A percentile compares a stretch with the other conserved stretches of the same genome.
Evolutionary conservation across 1,140 invertebrate species (phyloP).

Genomic region (Zaprionus ornatus): DNA sequence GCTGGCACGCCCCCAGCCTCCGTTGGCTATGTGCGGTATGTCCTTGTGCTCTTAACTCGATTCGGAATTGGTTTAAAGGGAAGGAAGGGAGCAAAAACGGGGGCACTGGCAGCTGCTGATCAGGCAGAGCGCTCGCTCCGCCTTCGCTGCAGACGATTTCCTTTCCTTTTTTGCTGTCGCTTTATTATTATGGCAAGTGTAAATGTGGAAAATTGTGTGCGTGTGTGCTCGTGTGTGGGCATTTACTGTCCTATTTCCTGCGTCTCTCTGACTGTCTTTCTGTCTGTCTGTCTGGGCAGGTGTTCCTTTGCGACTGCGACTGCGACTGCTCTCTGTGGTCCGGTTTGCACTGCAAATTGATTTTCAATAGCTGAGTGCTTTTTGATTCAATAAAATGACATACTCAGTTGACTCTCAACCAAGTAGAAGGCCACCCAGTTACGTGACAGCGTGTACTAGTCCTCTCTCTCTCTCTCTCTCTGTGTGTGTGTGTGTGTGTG

Average conservation of each 20-base stretch:
- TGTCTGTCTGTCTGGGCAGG: conserved; percentile 8
- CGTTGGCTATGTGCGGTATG: conserved; percentile 21
- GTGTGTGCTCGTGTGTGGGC: conserved; percentile 24
- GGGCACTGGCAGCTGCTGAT: conserved; percentile 51
- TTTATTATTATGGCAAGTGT: conserved; percentile 81
- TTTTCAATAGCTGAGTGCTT: conserved; percentile 82
- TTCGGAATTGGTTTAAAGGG: conserved; percentile 78
- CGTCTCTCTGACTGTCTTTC: conserved; percentile 9
- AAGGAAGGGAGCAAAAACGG: conserved; percentile 35
- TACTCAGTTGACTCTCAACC: conserved; percentile 66
- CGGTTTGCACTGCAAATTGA: conserved; percentile 66
- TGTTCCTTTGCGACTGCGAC: conserved; percentile 21
- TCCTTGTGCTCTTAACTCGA: conserved; percentile 78
- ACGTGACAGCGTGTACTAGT: conserved; percentile 39
- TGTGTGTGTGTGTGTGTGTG: neutral
- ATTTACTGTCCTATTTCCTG: conserved; percentile 62
- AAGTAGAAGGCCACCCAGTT: conserved; percentile 43
- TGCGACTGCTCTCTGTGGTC: neutral
- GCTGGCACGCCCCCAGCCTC: neutral
- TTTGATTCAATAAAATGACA: conserved; percentile 81
- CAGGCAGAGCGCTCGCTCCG: conserved; percentile 53
- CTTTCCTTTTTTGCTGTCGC: conserved; percentile 54
- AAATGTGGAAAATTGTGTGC: conserved; percentile 64
- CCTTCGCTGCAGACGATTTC: conserved; percentile 25
- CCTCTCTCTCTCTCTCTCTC: neutral